These are phyloP conservation scores for Lysandra coridon DNA, from an alignment of 2,888 invertebrate genomes.

Conservation along the genomic window DNA sequence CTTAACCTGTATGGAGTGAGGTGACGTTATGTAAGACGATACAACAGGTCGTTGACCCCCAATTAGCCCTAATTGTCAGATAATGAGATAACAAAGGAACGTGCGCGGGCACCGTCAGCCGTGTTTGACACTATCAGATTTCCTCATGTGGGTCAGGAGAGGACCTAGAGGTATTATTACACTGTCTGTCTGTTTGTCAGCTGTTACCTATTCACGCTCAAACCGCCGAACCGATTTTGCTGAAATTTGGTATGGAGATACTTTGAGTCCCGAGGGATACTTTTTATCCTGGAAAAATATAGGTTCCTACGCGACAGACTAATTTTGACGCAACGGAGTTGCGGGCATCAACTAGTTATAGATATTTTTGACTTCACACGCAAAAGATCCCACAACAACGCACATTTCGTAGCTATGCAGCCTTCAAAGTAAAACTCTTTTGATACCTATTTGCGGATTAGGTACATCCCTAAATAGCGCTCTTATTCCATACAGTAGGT, in stretches of 20 bases:
- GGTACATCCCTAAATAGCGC: neutral
- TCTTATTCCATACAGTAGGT: slow-evolving; percentile 5
- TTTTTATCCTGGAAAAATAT: too few species aligned
- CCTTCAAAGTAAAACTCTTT: neutral
- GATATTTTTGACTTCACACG: too few species aligned
- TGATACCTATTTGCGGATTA: neutral
- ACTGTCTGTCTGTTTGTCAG: too few species aligned
- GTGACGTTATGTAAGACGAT: neutral
- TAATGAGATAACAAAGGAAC: slow-evolving; percentile 31
- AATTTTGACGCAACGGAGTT: too few species aligned
- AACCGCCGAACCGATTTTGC: too few species aligned
- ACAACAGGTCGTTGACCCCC: slow-evolving; percentile 27
- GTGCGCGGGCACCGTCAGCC: neutral
- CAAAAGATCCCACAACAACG: too few species aligned
- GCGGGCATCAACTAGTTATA: too few species aligned
- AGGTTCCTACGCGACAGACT: too few species aligned
- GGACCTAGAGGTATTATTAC: neutral
- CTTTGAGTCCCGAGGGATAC: too few species aligned
- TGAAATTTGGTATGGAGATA: too few species aligned
- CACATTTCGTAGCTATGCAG: too few species aligned
- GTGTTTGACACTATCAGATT: slow-evolving; percentile 18
- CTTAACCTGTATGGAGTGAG: neutral
- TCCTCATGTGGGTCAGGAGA: neutral
- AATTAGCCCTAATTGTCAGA: slow-evolving; percentile 32
- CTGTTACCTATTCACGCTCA: too few species aligned